Percentiles rank a stretch among this genome's conserved stretches.
Evolutionary conservation across 1,140 invertebrate genomes (phyloP).

Genomic region (Apis florea): DNA sequence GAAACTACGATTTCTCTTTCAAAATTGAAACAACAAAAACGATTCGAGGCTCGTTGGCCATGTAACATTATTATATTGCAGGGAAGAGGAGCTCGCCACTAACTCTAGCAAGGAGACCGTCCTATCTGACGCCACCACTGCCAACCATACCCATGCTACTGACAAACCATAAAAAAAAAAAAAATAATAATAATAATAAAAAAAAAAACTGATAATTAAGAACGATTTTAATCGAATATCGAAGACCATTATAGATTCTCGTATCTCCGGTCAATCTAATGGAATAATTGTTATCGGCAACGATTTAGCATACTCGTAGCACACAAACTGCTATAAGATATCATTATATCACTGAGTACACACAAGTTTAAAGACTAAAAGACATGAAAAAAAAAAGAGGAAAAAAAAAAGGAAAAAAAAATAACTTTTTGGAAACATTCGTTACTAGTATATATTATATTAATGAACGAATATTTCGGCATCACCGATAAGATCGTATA

Average conservation of each 20-base stretch:
- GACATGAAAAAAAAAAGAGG: background rate
- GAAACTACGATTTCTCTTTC: conserved; percentile 54
- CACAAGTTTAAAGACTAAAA: conserved; percentile 24
- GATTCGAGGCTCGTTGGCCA: conserved; percentile 70
- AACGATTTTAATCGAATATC: conserved; percentile 42
- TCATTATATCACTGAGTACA: conserved; percentile 48
- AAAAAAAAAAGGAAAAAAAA: conserved; percentile 9
- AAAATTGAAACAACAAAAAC: conserved; percentile 51
- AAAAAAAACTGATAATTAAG: conserved; percentile 33
- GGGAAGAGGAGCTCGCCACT: conserved; percentile 78
- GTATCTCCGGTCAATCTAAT: conserved; percentile 38
- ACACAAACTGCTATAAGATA: conserved; percentile 30
- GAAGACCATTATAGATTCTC: conserved; percentile 39
- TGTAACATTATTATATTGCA: conserved; percentile 79
- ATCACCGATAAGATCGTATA: conserved; percentile 63
- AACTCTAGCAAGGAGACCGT: conserved; percentile 79
- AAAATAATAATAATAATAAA: background rate
- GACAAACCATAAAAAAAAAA: conserved; percentile 65
- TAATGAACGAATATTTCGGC: conserved; percentile 71
- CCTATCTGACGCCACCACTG: conserved; percentile 77
- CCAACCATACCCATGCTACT: conserved; percentile 74
- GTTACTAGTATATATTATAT: conserved; percentile 39
- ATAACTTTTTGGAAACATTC: conserved; percentile 29
- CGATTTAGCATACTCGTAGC: conserved; percentile 43
- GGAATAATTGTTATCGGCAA: conserved; percentile 46